phyloP scores from a whole-genome alignment of 1,140 invertebrate species.

The Globodera ellingtonae region DNA sequence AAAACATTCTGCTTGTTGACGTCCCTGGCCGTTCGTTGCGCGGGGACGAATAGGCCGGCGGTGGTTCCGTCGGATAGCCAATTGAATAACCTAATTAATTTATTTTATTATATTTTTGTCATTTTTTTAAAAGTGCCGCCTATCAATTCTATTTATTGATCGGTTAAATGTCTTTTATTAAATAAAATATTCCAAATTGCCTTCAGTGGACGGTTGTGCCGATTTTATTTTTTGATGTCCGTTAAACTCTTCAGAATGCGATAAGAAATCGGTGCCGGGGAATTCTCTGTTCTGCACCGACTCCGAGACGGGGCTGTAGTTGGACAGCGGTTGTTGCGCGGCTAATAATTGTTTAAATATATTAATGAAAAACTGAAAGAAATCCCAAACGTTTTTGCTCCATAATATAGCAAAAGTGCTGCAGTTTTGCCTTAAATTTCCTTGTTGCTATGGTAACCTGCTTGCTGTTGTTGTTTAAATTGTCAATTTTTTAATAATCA shows the following conservation, averaged over 20 bases:
- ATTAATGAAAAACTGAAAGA: not conserved
- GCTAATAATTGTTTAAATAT: constrained; percentile 4
- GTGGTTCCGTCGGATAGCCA: constrained; percentile 2
- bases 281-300: constrained; percentile 25
- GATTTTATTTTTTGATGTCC: constrained; percentile 5
- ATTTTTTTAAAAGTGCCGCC: no score
- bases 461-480: not conserved
- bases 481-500: not conserved
- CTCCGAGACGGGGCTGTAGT: constrained; percentile 2
- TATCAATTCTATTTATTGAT: not conserved
- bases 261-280: not conserved
- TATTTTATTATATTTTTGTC: not conserved
- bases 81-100: constrained; percentile 2
- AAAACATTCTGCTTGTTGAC: not conserved
- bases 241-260: not conserved
- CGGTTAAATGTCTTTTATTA: not conserved
- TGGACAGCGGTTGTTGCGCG: not conserved
- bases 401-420: not conserved
- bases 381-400: not conserved
- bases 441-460: not conserved
- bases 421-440: not conserved
- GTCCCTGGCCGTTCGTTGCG: not conserved
- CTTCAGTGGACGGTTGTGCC: not conserved
- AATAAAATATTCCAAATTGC: constrained; percentile 8
- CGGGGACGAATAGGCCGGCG: not conserved